These are phyloP conservation scores for Apocheima hispidaria DNA, from an alignment of 2,888 invertebrate species.

Conservation along the genomic window DNA sequence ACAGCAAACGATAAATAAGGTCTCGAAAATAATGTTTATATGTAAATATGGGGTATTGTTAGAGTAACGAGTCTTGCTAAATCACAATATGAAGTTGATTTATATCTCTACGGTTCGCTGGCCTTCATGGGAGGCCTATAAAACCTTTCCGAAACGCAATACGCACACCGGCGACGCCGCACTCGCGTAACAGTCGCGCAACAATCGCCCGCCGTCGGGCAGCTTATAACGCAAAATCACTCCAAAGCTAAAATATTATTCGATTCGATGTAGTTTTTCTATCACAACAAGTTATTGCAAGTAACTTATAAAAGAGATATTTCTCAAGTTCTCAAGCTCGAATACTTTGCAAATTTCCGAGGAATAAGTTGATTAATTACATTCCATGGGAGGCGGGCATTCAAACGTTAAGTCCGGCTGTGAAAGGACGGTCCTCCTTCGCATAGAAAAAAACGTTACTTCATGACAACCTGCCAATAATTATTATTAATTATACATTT, in stretches of 20 bases:
- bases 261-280: not conserved
- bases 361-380: constrained; percentile 39
- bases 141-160: constrained; percentile 60
- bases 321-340: constrained; percentile 39
- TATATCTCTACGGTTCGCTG: constrained; percentile 84
- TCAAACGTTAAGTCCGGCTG: constrained; percentile 3
- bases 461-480: constrained; percentile 31
- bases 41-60: constrained; percentile 87
- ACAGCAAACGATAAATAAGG: constrained; percentile 68
- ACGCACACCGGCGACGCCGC: constrained; percentile 24
- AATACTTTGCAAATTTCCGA: constrained; percentile 43
- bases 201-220: constrained; percentile 45
- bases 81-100: constrained; percentile 86
- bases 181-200: constrained; percentile 1
- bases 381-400: constrained; percentile 15
- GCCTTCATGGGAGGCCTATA: constrained; percentile 82
- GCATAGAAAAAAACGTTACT: too few species aligned
- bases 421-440: not conserved
- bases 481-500: constrained; percentile 45
- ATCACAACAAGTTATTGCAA: too few species aligned
- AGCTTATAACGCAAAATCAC: not conserved
- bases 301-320: too few species aligned
- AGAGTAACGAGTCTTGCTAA: constrained; percentile 88
- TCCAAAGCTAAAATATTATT: not conserved
- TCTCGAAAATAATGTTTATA: constrained; percentile 80